Evolutionary conservation across 2,888 invertebrate species (phyloP).

Genomic region (Chalcis sispes): DNA sequence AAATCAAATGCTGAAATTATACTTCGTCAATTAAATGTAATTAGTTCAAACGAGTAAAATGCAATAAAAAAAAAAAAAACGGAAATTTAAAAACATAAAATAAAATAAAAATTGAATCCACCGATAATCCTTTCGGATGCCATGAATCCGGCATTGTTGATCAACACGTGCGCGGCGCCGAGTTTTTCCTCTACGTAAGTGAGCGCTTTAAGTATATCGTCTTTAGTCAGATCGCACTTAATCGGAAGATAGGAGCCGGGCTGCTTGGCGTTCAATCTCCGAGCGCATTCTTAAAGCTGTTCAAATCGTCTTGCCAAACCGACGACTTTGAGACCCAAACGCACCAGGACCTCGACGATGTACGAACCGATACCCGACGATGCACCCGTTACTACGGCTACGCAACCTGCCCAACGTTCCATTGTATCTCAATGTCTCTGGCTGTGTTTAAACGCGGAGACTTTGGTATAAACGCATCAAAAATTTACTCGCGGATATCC

Average conservation of each 20-base stretch:
- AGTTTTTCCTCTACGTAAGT: slow-evolving; percentile 76
- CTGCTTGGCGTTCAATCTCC: slow-evolving; percentile 67
- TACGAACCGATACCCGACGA: slow-evolving; percentile 76
- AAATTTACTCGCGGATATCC: too few relatives aligned
- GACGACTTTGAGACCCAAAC: slow-evolving; percentile 74
- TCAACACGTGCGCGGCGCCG: slow-evolving; percentile 79
- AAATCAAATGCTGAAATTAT: too few relatives aligned
- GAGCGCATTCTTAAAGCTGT: slow-evolving; percentile 69
- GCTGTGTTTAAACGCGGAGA: too few relatives aligned
- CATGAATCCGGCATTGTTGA: slow-evolving; percentile 80
- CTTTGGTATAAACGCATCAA: too few relatives aligned
- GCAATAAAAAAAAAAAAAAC: too few relatives aligned
- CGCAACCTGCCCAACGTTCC: slow-evolving; percentile 76
- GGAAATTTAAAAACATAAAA: too few relatives aligned
- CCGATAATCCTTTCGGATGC: slow-evolving; percentile 68
- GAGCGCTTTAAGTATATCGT: slow-evolving; percentile 78
- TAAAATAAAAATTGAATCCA: too few relatives aligned
- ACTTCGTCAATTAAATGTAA: too few relatives aligned
- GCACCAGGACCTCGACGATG: slow-evolving; percentile 71
- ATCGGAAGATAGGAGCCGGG: slow-evolving; percentile 69
- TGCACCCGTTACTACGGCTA: slow-evolving; percentile 77
- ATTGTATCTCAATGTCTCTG: too few relatives aligned
- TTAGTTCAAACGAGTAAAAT: too few relatives aligned
- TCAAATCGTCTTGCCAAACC: slow-evolving; percentile 75
- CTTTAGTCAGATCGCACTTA: slow-evolving; percentile 78